Evolutionary conservation across 2,888 invertebrate genomes (phyloP), one percentile per base, ranked within the genome.

Genomic region (Tricholauxania praeusta): DNA sequence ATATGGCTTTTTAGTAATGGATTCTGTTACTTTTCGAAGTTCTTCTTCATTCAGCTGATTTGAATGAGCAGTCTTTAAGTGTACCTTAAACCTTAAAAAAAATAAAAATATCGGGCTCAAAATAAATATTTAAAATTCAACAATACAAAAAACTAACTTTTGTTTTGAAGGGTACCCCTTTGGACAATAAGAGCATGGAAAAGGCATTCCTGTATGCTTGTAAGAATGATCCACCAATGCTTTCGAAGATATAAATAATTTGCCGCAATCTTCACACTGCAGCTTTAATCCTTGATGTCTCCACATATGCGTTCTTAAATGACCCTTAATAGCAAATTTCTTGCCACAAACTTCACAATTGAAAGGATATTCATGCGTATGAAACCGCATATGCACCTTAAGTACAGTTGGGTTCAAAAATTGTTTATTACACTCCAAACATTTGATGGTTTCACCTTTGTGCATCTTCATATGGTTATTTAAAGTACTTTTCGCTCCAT

Each of bases 301-400:
- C 77, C 78, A 78, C 79, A 79, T 79, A 55, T 80, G 80, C 17
- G 80, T 75, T 32, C 75, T 75, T 22, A 80, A 53, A 28, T 80
- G 79, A 3, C 78, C 78, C 47, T 78, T 80, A 53, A 79, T 79
- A 8, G 79, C 78, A 60, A 80, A 80, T 60, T 77, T 78, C 57
- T 78, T 79, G 5, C 72, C 74, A 64, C 79, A 80, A 12, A 80
- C 15, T 15, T 79, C 78, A 64, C 80, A 80, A 63, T 79, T 75
- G 51, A 78, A 80, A 7, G 79, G 79, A 71, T 76, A 78, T 65
- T 79, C 77, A 49, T 75, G 76, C 8, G 76, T 80, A 55, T 80
- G 80, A 67, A 80, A 80, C 55, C 80, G 74, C 78, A 79, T 78
- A 39, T 80, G 80, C 48, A 80, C 78, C 67, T 80, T 76, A 3